Evolutionary conservation across 2,113 vertebrate species (phyloP).

Genomic region (Okapia johnstoni): DNA sequence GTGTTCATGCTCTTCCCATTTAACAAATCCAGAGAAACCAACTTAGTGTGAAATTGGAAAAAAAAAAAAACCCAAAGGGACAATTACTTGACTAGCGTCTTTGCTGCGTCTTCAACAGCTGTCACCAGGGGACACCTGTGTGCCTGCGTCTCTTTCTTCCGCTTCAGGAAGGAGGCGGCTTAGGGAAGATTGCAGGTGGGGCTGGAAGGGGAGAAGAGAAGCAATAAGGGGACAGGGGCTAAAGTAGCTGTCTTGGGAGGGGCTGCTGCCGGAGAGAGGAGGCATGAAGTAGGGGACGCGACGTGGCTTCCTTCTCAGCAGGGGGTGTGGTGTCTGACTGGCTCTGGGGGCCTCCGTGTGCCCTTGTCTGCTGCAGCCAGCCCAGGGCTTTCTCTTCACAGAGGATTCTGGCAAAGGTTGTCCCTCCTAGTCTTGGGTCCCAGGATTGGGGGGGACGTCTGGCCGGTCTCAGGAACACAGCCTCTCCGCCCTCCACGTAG

Average conservation of each 20-base stretch:
- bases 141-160: rapidly evolving
- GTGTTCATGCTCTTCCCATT: neutral
- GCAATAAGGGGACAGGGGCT: rapidly evolving
- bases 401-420: neutral
- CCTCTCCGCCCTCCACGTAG: neutral
- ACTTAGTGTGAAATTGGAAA: neutral
- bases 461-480: neutral
- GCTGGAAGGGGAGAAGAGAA: neutral
- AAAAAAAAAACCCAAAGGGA: neutral
- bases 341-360: too few species aligned
- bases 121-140: neutral
- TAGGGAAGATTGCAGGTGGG: neutral
- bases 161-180: neutral
- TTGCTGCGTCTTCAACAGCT: neutral
- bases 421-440: neutral
- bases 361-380: neutral
- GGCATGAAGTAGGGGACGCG: rapidly evolving
- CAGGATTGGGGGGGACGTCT: neutral
- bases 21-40: neutral
- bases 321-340: neutral
- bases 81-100: neutral
- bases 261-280: neutral
- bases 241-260: neutral
- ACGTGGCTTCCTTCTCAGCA: neutral
- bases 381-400: neutral